These are phyloP conservation scores for Anser brachyrhynchus DNA, from an alignment of 2,113 vertebrate species.

Conservation along the genomic window DNA sequence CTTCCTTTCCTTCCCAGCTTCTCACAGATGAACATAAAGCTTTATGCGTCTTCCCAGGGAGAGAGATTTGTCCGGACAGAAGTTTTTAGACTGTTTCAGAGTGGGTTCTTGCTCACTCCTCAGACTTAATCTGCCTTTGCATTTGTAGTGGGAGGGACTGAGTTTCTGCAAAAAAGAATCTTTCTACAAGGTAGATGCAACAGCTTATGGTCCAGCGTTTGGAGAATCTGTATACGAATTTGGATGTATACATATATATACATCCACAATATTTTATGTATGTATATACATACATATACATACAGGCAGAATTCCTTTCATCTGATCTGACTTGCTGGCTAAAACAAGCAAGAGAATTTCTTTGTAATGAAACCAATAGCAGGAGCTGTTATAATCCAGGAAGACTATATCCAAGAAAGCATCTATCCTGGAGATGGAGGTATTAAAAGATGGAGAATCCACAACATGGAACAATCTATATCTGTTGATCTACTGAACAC, in stretches of 20 bases:
- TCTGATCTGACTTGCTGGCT: not conserved
- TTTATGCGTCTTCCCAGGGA: not conserved
- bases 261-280: not conserved
- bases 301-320: not conserved
- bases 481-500: not conserved
- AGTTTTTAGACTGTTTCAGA: not conserved
- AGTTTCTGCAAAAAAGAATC: not conserved
- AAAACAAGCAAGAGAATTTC: not conserved
- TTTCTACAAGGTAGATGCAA: not conserved
- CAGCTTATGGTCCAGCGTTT: not conserved
- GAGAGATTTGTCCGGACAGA: not conserved
- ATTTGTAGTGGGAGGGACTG: not conserved
- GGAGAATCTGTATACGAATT: rapidly evolving
- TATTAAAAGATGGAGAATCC: not conserved
- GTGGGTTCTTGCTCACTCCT: not conserved
- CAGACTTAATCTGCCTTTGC: not conserved
- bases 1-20: not conserved
- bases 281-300: not conserved
- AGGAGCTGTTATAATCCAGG: not conserved
- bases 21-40: not conserved
- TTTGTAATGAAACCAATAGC: not conserved
- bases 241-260: not conserved
- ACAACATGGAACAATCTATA: not conserved
- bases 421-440: not conserved
- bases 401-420: not conserved